Base-by-base conservation (phyloP, 2,888 invertebrate genomes). In the Drosophila borealis region DNA sequence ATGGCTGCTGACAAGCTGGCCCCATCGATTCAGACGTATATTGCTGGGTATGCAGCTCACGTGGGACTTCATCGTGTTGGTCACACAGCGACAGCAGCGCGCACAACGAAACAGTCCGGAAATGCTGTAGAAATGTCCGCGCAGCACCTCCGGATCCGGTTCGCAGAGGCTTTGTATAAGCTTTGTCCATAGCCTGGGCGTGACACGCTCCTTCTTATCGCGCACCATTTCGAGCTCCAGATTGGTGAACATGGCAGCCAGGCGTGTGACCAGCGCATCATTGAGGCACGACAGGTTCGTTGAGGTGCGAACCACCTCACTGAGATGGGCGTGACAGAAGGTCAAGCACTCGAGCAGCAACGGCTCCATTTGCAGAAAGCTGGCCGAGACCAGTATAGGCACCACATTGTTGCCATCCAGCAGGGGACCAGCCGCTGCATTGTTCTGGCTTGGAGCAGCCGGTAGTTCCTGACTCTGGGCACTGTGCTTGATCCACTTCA, bases 401-500 rank as follows among this genome's bases (percentile, higher is more conserved):
- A 98, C 95, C 2, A 98, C 98, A 92, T 97, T 98, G 86, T 94
- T 95, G 0, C 96, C 94, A 90, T 98, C 97, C 45, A 96, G 92
- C 45, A 93, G 92, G 0, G 97, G 96, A 0, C 77, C 83, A 94
- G 66, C 14, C 0, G 69, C 41, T 65, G 13, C 50, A 63, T 4
- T 89, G 89, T 8, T 70, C 64, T 4, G 88, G 72, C 4, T 29
- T 8, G 29, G 29, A 29, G 29, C 29, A 29, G 70, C 55, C 4
- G 63, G 70, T 21, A 80, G 4, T 14, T 86, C 89, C 54, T 74
- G 70, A 10, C 55, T 65, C 41, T 65, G 84, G 34, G 67, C 93
- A 80, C 96, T 96, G 34, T 95, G 94, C 91, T 98, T 97, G n/a
- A 98, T 97, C 97, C 98, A 98, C 75, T 96, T 95, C 96, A 98